Conservation (phyloP, 2,888 invertebrate species). For the Andrena flavipes region DNA sequence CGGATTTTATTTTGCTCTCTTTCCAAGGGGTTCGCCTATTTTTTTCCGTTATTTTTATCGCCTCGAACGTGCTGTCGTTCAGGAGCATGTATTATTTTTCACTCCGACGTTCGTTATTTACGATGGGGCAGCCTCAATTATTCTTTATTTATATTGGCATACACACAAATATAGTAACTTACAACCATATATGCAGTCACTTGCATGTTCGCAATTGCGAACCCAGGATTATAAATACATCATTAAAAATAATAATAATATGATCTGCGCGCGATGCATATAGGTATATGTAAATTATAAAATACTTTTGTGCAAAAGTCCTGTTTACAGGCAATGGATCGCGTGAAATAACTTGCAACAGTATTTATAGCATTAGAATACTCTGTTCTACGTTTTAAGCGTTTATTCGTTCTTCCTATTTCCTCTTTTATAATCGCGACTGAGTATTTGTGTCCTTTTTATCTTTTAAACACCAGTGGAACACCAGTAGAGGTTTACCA, state of each 20-base stretch:
- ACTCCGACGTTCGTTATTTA: conserved; percentile 30
- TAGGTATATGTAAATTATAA: not conserved
- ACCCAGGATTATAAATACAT: conserved; percentile 36
- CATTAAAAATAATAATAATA: conserved; percentile 21
- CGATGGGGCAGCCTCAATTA: conserved; percentile 45
- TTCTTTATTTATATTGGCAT: conserved; percentile 74
- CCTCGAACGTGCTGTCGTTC: conserved; percentile 43
- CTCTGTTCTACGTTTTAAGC: not conserved
- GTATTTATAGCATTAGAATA: not conserved
- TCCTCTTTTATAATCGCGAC: too few relatives aligned
- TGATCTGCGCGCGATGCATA: not conserved
- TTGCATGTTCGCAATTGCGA: conserved; percentile 41
- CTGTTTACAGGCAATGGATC: not conserved
- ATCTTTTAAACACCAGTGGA: conserved; percentile 57
- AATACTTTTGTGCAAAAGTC: not conserved
- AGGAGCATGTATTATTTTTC: conserved; percentile 39
- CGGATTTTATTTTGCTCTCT: conserved; percentile 75
- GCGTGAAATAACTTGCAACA: not conserved
- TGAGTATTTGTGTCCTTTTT: not conserved
- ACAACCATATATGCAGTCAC: conserved; percentile 24
- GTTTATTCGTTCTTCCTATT: not conserved
- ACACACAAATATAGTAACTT: conserved; percentile 69
- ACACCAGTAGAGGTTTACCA: conserved; percentile 64
- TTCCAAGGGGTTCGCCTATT: conserved; percentile 66
- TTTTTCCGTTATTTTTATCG: conserved; percentile 64